Evolutionary conservation across 2,113 vertebrate genomes (phyloP).

Genomic region (Chaenogobius annularis): DNA sequence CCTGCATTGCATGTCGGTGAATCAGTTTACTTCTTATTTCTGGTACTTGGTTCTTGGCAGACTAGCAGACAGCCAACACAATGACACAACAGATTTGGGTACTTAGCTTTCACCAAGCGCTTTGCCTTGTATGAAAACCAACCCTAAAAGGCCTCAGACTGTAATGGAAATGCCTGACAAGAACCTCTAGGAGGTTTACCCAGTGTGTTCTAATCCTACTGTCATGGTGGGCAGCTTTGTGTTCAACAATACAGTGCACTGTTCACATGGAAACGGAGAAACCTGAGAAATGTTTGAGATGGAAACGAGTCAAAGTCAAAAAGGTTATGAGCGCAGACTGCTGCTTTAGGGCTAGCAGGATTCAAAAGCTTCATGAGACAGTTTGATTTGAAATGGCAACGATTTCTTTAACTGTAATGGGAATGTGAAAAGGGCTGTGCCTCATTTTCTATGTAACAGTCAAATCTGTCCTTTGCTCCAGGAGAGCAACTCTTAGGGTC

Average conservation of each 20-base stretch:
- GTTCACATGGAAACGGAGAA: constrained; percentile 45
- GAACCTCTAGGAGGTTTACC: constrained; percentile 20
- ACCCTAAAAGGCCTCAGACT: constrained; percentile 43
- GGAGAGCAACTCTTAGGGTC: no score
- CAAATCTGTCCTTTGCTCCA: no score
- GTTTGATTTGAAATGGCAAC: constrained; percentile 22
- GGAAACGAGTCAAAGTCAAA: background rate
- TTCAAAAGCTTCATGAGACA: background rate
- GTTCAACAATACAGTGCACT: constrained; percentile 64
- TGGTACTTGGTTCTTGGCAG: background rate
- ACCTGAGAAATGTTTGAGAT: constrained; percentile 8
- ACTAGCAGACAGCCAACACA: constrained; percentile 11
- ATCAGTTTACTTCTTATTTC: background rate
- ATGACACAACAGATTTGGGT: constrained; percentile 28
- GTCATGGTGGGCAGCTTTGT: constrained; percentile 48
- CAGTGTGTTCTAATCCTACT: constrained; percentile 54
- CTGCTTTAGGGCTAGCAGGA: background rate
- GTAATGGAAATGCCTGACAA: constrained; percentile 42
- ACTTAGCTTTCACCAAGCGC: constrained; percentile 23
- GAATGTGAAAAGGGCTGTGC: no score
- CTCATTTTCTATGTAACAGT: no score
- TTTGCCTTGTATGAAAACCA: constrained; percentile 21
- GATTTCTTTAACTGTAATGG: no score
- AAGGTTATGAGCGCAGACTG: background rate
- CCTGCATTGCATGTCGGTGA: background rate